Evolutionary conservation across 2,888 invertebrate genomes (phyloP).

Genomic region (Petrolisthes cinctipes): DNA sequence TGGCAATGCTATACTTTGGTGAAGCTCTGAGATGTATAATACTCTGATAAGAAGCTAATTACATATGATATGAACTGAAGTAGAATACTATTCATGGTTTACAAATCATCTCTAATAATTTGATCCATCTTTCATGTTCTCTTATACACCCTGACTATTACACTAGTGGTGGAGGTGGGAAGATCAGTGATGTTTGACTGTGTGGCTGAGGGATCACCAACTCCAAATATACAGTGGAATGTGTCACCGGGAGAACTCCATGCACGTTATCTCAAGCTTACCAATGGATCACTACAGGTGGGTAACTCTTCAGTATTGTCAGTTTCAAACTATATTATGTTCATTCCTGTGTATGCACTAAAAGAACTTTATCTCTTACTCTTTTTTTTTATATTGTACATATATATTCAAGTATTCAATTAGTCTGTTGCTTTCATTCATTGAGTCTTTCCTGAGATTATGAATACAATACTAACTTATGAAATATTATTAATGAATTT

Average conservation of each 20-base stretch:
- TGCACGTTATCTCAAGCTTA: conserved; percentile 36
- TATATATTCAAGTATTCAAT: background rate
- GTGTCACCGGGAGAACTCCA: conserved; percentile 55
- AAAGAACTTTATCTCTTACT: background rate
- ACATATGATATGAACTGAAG: no score
- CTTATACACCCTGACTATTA: background rate
- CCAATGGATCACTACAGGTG: conserved; percentile 61
- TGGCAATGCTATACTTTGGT: background rate
- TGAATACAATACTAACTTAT: background rate
- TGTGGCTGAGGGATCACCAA: conserved; percentile 66
- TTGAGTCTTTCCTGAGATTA: background rate
- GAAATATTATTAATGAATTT: background rate
- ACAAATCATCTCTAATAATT: no score
- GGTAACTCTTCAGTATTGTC: background rate
- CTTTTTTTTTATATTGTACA: background rate
- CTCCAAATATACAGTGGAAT: conserved; percentile 65
- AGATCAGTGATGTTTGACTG: conserved; percentile 65
- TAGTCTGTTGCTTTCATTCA: background rate
- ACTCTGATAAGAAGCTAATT: background rate
- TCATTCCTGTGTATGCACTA: background rate
- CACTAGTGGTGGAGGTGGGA: conserved; percentile 59
- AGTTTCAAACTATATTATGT: background rate
- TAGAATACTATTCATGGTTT: no score
- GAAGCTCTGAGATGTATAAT: background rate
- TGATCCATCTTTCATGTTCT: background rate